Evolutionary conservation across 64 coral and sea anemone species (phyloP).

Genomic region (Dendronephthya gigantea): DNA sequence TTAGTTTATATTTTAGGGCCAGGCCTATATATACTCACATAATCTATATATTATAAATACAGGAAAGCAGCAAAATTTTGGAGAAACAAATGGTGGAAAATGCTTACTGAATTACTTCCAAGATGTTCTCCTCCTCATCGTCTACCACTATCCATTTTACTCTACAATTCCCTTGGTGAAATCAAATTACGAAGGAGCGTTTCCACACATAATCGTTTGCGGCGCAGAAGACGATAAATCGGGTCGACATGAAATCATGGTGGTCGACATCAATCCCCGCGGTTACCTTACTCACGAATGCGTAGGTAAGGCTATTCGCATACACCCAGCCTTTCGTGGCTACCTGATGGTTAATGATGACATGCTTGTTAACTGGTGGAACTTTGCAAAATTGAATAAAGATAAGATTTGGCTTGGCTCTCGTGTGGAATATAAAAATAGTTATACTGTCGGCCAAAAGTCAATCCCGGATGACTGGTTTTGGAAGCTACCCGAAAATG

Average conservation of each 20-base stretch:
- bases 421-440: background rate
- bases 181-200: constrained; percentile 22
- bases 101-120: background rate
- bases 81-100: background rate
- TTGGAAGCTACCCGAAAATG: background rate
- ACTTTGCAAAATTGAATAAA: constrained; percentile 15
- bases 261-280: background rate
- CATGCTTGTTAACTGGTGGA: constrained; percentile 45
- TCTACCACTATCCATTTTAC: constrained; percentile 29
- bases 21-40: too few relatives aligned
- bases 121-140: constrained; percentile 10
- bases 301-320: background rate
- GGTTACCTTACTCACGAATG: constrained; percentile 15
- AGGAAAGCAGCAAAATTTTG: background rate
- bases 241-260: background rate
- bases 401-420: constrained; percentile 34
- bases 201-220: constrained; percentile 12
- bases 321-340: background rate
- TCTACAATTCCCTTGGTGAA: background rate
- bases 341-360: constrained; percentile 35
- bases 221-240: background rate
- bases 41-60: too few relatives aligned
- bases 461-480: background rate
- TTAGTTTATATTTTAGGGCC: too few relatives aligned
- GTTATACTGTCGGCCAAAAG: background rate